These are phyloP conservation scores for Tichodroma muraria DNA, from an alignment of 2,113 vertebrate genomes.

Conservation along the genomic window DNA sequence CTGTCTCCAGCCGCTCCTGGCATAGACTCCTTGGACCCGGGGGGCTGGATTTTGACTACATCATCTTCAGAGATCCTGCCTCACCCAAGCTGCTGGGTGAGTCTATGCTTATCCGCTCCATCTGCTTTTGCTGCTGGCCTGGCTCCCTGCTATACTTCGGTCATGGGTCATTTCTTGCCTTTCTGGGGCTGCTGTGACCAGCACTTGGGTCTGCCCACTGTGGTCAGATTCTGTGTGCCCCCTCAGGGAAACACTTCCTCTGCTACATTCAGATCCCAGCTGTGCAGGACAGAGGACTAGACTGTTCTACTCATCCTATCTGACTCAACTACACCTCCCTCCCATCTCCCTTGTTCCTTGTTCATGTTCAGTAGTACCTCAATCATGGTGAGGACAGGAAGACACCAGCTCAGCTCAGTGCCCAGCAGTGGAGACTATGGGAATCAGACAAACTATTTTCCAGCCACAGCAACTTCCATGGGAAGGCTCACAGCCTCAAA, in stretches of 20 bases:
- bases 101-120: not conserved
- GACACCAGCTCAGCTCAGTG: not conserved
- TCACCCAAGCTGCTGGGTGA: too few relatives aligned
- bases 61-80: not conserved
- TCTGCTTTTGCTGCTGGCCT: not conserved
- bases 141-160: not conserved
- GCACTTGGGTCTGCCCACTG: not conserved
- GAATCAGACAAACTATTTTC: not conserved
- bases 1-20: not conserved
- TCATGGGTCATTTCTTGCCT: not conserved
- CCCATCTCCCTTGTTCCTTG: not conserved
- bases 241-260: not conserved
- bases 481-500: not conserved
- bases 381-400: fast-evolving
- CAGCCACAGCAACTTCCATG: not conserved
- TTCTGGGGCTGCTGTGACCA: not conserved
- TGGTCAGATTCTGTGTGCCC: not conserved
- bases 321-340: not conserved
- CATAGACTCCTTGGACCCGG: not conserved
- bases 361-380: not conserved
- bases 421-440: too few relatives aligned
- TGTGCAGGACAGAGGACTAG: not conserved
- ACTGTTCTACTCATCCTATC: not conserved
- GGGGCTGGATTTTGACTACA: not conserved
- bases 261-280: not conserved